Percentiles rank a stretch among this genome's conserved stretches.
phyloP scores from a whole-genome alignment of 2,888 invertebrate genomes.

The Eilema sororculum region DNA sequence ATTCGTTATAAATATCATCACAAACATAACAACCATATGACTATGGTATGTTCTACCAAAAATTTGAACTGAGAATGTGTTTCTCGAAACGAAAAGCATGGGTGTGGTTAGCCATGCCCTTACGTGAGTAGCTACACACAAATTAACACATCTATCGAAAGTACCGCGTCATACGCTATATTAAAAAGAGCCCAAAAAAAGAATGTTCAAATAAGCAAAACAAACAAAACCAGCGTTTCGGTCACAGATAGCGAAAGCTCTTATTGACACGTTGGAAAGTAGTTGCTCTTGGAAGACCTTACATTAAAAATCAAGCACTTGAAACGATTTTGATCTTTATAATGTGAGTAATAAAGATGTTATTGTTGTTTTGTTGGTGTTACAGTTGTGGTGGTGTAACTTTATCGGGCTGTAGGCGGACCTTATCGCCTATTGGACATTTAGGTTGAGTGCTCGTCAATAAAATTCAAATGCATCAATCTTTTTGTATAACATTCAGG shows the following conservation, averaged over 20 bases:
- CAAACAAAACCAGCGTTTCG: constrained; percentile 76
- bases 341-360: constrained; percentile 42
- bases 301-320: constrained; percentile 45
- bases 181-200: constrained; percentile 63
- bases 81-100: constrained; percentile 14
- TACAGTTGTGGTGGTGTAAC: constrained; percentile 35
- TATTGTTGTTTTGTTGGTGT: constrained; percentile 13
- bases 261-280: constrained; percentile 86
- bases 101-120: constrained; percentile 40
- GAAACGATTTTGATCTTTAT: constrained; percentile 57
- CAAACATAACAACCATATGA: background rate
- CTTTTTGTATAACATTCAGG: constrained; percentile 40
- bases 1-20: background rate
- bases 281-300: constrained; percentile 60
- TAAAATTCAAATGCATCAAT: constrained; percentile 51
- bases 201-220: constrained; percentile 77
- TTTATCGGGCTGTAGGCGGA: constrained; percentile 67
- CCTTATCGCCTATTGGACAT: constrained; percentile 75
- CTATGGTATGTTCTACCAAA: too few relatives aligned
- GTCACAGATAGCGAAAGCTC: constrained; percentile 86
- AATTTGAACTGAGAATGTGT: background rate
- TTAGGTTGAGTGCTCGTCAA: constrained; percentile 74
- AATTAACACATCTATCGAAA: constrained; percentile 65
- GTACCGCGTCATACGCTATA: constrained; percentile 58
- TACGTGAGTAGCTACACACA: constrained; percentile 42